A percentile compares a stretch with the other conserved stretches of the same genome.
Evolutionary conservation across 2,113 vertebrate genomes (phyloP).

Genomic region (Amia ocellicauda): DNA sequence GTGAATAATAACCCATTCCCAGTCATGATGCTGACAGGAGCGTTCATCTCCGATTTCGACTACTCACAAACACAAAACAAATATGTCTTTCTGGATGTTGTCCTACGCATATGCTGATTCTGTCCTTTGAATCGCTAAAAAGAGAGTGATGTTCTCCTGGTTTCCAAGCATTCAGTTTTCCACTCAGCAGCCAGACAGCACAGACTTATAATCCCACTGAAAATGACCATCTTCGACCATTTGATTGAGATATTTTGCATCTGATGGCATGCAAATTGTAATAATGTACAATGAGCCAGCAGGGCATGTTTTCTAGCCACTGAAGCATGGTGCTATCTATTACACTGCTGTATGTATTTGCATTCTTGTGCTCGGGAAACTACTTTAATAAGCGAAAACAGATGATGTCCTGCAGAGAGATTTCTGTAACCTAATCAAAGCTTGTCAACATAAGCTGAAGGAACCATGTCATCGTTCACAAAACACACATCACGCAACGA

Average conservation of each 20-base stretch:
- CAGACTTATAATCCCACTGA: constrained; percentile 34
- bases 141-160: not conserved
- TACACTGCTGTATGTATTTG: constrained; percentile 53
- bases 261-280: constrained; percentile 61
- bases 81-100: too few relatives aligned
- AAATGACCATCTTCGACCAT: constrained; percentile 36
- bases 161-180: constrained; percentile 5
- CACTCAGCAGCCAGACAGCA: constrained; percentile 36
- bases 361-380: constrained; percentile 39
- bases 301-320: constrained; percentile 38
- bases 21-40: too few relatives aligned
- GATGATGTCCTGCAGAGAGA: constrained; percentile 45
- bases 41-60: too few relatives aligned
- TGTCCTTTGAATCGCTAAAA: too few relatives aligned
- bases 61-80: too few relatives aligned
- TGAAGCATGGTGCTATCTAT: constrained; percentile 53
- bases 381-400: constrained; percentile 55
- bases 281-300: constrained; percentile 34
- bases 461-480: constrained; percentile 21
- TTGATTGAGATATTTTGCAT: constrained; percentile 46
- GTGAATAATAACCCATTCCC: too few relatives aligned
- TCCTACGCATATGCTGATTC: too few relatives aligned
- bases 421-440: constrained; percentile 34
- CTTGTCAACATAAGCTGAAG: constrained; percentile 27
- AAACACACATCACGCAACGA: constrained; percentile 1